These are phyloP conservation scores for Scolopax mira DNA, from an alignment of 2,113 vertebrate species.

Conservation along the genomic window DNA sequence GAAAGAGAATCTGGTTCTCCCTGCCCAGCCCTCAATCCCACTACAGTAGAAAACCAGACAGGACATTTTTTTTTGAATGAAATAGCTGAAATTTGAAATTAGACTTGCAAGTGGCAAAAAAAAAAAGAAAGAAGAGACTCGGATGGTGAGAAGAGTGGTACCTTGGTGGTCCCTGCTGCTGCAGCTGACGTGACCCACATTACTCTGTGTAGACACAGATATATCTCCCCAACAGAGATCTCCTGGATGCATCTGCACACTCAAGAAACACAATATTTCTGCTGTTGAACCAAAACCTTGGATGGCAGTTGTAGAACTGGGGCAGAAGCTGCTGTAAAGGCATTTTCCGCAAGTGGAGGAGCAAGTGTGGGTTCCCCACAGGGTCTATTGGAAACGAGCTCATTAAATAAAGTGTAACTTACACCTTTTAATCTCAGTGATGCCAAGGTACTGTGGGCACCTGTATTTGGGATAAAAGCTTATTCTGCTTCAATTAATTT, in stretches of 20 bases:
- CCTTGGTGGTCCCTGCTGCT: rapidly evolving
- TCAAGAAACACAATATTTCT: neutral
- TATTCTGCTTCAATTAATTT: conserved; percentile 31
- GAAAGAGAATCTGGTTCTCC: neutral
- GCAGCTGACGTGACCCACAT: neutral
- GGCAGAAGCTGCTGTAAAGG: neutral
- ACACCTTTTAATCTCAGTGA: neutral
- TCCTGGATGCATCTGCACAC: rapidly evolving
- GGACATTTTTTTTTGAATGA: neutral
- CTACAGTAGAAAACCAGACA: neutral
- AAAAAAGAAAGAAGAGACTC: neutral
- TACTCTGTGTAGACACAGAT: rapidly evolving
- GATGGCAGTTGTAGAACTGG: rapidly evolving
- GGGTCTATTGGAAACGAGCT: neutral
- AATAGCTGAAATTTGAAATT: neutral
- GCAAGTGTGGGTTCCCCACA: neutral
- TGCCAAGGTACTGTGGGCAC: neutral
- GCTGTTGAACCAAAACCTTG: neutral
- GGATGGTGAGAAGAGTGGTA: neutral
- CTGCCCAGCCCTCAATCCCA: neutral
- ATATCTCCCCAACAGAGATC: neutral
- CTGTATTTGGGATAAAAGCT: neutral
- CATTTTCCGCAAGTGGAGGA: neutral
- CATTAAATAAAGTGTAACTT: neutral
- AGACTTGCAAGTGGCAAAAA: neutral